Evolutionary conservation across 2,797 vertebrate species (phyloP), one percentile per base, ranked within the genome.

Genomic region (Staurois parvus): DNA sequence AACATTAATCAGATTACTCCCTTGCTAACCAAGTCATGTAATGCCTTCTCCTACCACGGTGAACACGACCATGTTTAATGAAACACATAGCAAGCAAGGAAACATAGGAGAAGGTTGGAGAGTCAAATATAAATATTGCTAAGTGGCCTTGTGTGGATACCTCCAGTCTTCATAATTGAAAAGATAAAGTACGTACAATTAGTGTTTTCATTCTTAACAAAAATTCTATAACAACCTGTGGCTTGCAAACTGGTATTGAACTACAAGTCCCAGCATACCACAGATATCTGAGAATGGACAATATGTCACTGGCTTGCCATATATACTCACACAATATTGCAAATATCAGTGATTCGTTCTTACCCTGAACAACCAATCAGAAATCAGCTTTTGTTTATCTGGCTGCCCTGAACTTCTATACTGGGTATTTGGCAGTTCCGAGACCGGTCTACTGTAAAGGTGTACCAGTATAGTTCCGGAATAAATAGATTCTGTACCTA

Each of bases 261-360:
- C 76, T 52, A 30, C 77, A 79, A 69, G 66, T 79, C 59, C 29
- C 62, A 79, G 77, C 77, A 52, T 24, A 3, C 28, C 12, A 56
- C 52, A 56, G 21, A 56, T 52, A 56, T 59, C 19, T 59, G 21
- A 8, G 7, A 59, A 8, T 7, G 24, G 3, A 56, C 21, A 59
- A 24, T 59, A 7, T n/a, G 11, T 24, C 52, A 59, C 52, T 59
- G 52, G 4, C 21, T 21, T 52, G 48, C 48, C 19, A 56, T 56
- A 6, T 56, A 21, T 56, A 56, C 15, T 56, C 19, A 56, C 19
- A 56, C 48, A 5, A 52, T 52, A 19, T 56, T 56, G 17, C 17
- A 56, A 19, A 56, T 56, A 7, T 19, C 19, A 56, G 21, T 15
- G 7, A 21, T 24, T 8, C 8, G 1, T 59, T 59, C 21, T 59